These are phyloP conservation scores for Xenopus petersii DNA, from an alignment of 2,797 vertebrate species.

Conservation along the genomic window DNA sequence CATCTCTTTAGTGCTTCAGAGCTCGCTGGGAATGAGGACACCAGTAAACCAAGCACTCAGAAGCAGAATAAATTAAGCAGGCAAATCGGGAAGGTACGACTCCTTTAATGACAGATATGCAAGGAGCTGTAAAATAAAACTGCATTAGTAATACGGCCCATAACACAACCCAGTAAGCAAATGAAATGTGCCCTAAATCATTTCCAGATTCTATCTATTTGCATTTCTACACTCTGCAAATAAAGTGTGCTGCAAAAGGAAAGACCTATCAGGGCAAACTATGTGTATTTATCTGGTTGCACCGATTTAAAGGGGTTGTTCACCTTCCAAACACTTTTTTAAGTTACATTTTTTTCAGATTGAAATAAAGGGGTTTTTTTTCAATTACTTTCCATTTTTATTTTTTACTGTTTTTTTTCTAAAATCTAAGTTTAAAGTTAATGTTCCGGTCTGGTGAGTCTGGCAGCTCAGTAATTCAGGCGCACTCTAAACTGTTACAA, in stretches of 20 bases:
- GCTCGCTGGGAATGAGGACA: background rate
- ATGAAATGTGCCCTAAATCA: constrained; percentile 67
- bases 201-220: constrained; percentile 66
- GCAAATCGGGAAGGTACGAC: constrained; percentile 53
- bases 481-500: too few relatives aligned
- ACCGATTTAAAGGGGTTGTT: too few relatives aligned
- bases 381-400: too few relatives aligned
- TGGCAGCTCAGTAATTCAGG: too few relatives aligned
- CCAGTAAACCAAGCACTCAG: constrained; percentile 3
- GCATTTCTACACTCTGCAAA: constrained; percentile 53
- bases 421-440: too few relatives aligned
- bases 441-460: too few relatives aligned
- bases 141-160: constrained; percentile 62
- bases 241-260: background rate
- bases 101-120: constrained; percentile 51
- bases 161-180: constrained; percentile 69
- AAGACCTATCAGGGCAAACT: background rate
- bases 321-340: too few relatives aligned
- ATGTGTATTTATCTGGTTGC: too few relatives aligned
- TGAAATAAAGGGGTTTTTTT: too few relatives aligned
- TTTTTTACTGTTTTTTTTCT: too few relatives aligned
- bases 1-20: background rate
- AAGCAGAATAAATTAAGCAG: constrained; percentile 43
- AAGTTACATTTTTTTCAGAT: too few relatives aligned
- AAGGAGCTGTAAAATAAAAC: constrained; percentile 65